Percentiles rank a stretch among this genome's conserved stretches.
Evolutionary conservation across 2,888 invertebrate species (phyloP).

Genomic region (Margaritifera margaritifera): DNA sequence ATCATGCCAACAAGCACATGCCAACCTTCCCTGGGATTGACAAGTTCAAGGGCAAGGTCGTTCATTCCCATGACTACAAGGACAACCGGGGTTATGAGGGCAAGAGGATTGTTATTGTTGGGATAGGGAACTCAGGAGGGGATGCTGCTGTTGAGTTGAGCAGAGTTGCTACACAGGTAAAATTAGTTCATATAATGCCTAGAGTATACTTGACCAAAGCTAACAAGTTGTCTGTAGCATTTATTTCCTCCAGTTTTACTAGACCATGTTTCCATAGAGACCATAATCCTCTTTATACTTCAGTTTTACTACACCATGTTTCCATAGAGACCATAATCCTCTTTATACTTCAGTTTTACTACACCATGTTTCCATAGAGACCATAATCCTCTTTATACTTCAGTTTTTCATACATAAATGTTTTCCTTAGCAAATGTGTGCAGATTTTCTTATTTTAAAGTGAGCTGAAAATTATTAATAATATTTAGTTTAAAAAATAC

Average conservation of each 20-base stretch:
- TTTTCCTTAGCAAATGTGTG: too few species aligned
- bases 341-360: too few species aligned
- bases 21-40: slow-evolving; percentile 54
- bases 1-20: slow-evolving; percentile 53
- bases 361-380: too few species aligned
- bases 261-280: too few species aligned
- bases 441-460: too few species aligned
- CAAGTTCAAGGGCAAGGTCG: slow-evolving; percentile 47
- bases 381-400: too few species aligned
- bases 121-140: slow-evolving; percentile 74
- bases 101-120: slow-evolving; percentile 73
- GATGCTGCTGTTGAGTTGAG: slow-evolving; percentile 73
- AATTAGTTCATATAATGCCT: background rate
- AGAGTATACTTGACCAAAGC: background rate
- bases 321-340: too few species aligned
- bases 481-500: too few species aligned
- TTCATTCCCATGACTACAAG: slow-evolving; percentile 59
- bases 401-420: too few species aligned
- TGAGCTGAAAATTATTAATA: too few species aligned
- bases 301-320: too few species aligned
- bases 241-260: background rate
- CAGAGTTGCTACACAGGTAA: slow-evolving; percentile 63
- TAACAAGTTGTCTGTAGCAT: background rate
- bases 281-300: too few species aligned
- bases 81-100: slow-evolving; percentile 52